Percentiles rank a stretch among this genome's conserved stretches.
phyloP scores from a whole-genome alignment of 2,797 vertebrate genomes.

The Enteromius trimaculatus region DNA sequence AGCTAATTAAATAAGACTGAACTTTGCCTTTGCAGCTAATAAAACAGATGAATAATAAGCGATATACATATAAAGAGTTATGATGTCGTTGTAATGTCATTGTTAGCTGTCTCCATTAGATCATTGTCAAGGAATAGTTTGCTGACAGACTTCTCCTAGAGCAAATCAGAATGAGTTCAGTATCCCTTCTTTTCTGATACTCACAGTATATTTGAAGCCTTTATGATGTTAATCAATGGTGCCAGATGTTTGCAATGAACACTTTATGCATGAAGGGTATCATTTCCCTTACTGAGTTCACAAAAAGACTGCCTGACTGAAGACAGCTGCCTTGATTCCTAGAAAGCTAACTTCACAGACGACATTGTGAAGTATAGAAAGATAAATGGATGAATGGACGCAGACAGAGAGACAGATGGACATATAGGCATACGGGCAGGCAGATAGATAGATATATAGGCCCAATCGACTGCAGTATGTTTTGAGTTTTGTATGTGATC shows the following conservation, averaged over 20 bases:
- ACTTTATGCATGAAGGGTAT: slow-evolving; percentile 13
- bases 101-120: background rate
- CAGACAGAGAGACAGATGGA: background rate
- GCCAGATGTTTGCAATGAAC: slow-evolving; percentile 44
- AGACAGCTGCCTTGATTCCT: slow-evolving; percentile 6
- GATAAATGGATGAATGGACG: background rate
- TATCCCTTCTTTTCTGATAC: slow-evolving; percentile 10
- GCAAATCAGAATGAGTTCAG: slow-evolving; percentile 23
- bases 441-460: background rate
- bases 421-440: background rate
- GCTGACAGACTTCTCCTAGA: slow-evolving; percentile 43
- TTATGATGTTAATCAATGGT: slow-evolving; percentile 27
- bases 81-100: background rate
- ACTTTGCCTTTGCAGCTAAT: background rate
- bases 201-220: background rate
- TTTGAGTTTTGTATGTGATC: slow-evolving; percentile 59
- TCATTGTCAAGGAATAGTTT: slow-evolving; percentile 23
- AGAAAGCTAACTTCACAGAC: background rate
- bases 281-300: background rate
- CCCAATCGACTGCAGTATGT: slow-evolving; percentile 26
- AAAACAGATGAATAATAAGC: background rate
- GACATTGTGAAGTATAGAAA: background rate
- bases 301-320: slow-evolving; percentile 3
- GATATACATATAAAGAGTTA: background rate
- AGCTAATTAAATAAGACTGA: background rate